Evolutionary conservation across 2,888 invertebrate genomes (phyloP), one percentile per base, ranked within the genome.

Genomic region (Patella ulyssiponensis): DNA sequence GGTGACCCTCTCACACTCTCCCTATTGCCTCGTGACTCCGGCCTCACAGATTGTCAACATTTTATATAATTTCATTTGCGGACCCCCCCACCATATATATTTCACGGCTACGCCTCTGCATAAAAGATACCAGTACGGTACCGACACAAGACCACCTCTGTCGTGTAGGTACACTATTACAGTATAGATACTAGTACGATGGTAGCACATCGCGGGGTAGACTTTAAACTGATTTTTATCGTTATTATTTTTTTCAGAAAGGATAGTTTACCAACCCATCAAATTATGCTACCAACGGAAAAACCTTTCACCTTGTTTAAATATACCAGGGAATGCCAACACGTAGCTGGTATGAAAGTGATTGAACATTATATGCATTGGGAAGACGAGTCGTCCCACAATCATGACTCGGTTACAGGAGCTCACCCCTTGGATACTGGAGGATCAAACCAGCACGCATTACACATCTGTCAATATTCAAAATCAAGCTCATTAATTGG

Each of bases 281-380:
- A 73, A n/a, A 77, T 83, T 9, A 33, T 74, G 23, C 75, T 83
- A 20, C 83, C 83, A 7, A 69, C 74, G 1, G 81, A 81, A 17
- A 74, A 44, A 33, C 83, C 82, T 11, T 83, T 83, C 72, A 82
- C 79, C 74, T 64, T 83, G 33, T 12, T 83, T 12, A 75, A 81
- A 14, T 79, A 81, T 73, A 75, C 72, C n/a, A 70, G 79, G 0
- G 75, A 71, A 0, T 81, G 81, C 52, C 84, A 83, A 69, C 33
- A 71, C 2, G 84, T 84, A 23, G 74, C 73, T 14, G 77, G 79
- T 27, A 84, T 83, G 83, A 27, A 23, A 1, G 78, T 79, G 7
- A 69, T 3, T 14, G 80, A 80, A n/a, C 81, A 82, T 73, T 20
- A 71, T 53, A 72, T 80, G 44, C 3, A 1, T 9, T 44, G 44